phyloP scores from a whole-genome alignment of 2,888 invertebrate genomes.

The Ernsta delagoae region DNA sequence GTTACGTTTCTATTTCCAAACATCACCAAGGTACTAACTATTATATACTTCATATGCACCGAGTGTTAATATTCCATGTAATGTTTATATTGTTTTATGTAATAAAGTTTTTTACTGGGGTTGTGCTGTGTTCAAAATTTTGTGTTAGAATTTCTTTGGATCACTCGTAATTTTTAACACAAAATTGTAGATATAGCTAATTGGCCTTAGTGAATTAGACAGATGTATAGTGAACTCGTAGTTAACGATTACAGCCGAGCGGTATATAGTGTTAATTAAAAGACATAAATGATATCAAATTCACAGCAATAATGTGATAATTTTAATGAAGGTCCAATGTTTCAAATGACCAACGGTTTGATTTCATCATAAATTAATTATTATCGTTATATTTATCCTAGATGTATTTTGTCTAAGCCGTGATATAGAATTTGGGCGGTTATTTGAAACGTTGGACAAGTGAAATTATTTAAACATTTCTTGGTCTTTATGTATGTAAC shows the following conservation, averaged over 20 bases:
- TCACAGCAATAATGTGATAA: constrained; percentile 65
- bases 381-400: constrained; percentile 43
- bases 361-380: constrained; percentile 36
- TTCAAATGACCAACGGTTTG: constrained; percentile 54
- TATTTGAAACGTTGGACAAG: constrained; percentile 48
- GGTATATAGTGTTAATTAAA: constrained; percentile 77
- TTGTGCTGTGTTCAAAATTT: constrained; percentile 73
- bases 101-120: constrained; percentile 57
- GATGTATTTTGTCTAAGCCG: constrained; percentile 35
- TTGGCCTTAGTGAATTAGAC: constrained; percentile 78
- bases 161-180: constrained; percentile 63
- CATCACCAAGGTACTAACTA: constrained; percentile 73
- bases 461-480: constrained; percentile 51
- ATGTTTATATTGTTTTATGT: constrained; percentile 45
- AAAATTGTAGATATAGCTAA: constrained; percentile 80
- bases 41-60: constrained; percentile 65
- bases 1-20: constrained; percentile 62
- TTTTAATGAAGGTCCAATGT: constrained; percentile 52
- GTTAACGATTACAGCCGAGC: constrained; percentile 62
- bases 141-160: constrained; percentile 60
- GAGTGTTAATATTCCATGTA: constrained; percentile 71
- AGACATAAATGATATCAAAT: constrained; percentile 61
- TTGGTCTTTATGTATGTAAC: constrained; percentile 51
- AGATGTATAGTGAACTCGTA: constrained; percentile 63
- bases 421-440: constrained; percentile 36